Conservation (phyloP, 2,113 vertebrate species). For the Triplophysa rosa region DNA sequence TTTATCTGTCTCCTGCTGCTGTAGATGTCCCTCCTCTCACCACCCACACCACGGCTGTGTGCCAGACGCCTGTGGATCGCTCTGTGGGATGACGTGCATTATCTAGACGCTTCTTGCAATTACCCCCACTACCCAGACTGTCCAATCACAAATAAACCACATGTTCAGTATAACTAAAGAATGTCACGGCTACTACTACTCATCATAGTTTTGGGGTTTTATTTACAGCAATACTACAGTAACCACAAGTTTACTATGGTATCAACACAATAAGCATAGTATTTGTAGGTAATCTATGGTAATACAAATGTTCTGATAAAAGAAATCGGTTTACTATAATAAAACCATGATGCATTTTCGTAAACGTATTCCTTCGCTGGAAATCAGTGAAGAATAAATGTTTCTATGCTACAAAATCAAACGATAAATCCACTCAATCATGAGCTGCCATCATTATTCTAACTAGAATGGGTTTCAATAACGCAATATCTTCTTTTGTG, state of each 20-base stretch:
- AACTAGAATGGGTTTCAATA: background rate
- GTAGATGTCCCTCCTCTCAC: conserved; percentile 15
- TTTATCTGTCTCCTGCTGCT: conserved; percentile 31
- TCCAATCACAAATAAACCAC: conserved; percentile 35
- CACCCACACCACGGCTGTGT: conserved; percentile 13
- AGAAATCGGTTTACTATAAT: too few species aligned
- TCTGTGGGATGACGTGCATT: conserved; percentile 46
- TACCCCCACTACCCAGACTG: background rate
- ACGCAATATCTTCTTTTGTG: background rate
- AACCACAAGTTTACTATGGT: too few species aligned
- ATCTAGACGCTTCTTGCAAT: conserved; percentile 7
- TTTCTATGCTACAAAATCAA: background rate
- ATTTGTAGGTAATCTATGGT: too few species aligned
- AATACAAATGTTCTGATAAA: too few species aligned
- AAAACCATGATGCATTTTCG: too few species aligned
- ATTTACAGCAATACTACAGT: too few species aligned
- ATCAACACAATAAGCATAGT: too few species aligned
- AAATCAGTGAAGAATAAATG: background rate
- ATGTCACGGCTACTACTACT: background rate
- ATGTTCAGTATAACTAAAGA: conserved; percentile 41
- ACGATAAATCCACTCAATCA: background rate
- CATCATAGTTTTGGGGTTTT: too few species aligned
- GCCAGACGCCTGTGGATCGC: conserved; percentile 41
- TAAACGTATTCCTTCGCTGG: background rate
- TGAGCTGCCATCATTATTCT: background rate